Evolutionary conservation across 2,888 invertebrate species (phyloP).

Genomic region (Papilio elwesi): DNA sequence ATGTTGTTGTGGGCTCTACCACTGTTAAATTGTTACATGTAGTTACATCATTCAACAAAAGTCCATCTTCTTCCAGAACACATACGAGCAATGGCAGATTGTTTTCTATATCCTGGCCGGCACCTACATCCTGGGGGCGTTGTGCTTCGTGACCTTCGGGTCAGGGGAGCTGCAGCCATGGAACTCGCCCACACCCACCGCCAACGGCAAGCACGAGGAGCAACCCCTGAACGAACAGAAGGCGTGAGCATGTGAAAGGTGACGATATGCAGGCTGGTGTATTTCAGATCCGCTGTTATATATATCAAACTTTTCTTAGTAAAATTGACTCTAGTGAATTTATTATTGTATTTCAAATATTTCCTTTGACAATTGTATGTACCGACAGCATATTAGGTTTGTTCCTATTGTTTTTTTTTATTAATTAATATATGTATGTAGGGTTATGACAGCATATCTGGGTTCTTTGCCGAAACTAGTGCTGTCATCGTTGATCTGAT

Average conservation of each 20-base stretch:
- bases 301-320: constrained; percentile 3
- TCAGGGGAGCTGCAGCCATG: constrained; percentile 86
- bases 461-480: neutral
- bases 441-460: neutral
- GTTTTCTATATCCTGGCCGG: constrained; percentile 92
- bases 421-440: neutral
- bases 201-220: constrained; percentile 59
- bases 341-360: neutral
- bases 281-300: neutral
- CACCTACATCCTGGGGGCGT: constrained; percentile 88
- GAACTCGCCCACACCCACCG: constrained; percentile 56
- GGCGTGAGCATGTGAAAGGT: constrained; percentile 49
- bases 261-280: neutral
- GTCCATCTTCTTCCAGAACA: constrained; percentile 85
- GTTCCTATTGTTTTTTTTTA: constrained; percentile 3
- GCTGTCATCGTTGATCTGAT: neutral
- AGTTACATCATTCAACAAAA: no score
- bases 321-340: constrained; percentile 14
- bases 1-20: no score
- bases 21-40: no score
- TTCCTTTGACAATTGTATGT: neutral
- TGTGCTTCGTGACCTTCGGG: constrained; percentile 86
- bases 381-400: neutral
- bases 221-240: constrained; percentile 74
- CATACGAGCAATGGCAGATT: constrained; percentile 90